Base-by-base conservation (phyloP, 30 jellyfish, hydroid and myxozoan genomes). In the Hydra vulgaris region DNA sequence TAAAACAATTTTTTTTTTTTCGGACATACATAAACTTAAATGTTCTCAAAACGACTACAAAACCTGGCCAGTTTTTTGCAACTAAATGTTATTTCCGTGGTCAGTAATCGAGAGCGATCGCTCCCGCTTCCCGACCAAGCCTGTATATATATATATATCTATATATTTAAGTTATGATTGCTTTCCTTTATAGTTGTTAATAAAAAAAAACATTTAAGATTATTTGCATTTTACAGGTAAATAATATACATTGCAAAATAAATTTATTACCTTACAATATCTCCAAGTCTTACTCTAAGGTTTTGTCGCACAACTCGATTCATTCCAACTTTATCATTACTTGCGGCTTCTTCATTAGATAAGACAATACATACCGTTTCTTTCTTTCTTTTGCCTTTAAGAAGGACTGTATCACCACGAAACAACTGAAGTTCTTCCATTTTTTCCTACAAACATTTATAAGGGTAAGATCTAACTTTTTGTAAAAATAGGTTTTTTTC, bases 371-470 rank as follows among this genome's bases (percentile, higher is more conserved):
- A 89, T 1, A 94, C 98, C 8, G 99, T 89, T 56, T 90, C 97
- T 66, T 86, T 86, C 73, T 96, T 82, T 27, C 96, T 26, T 84
- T 90, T 89, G 21, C 99, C 99, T 79, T 95, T 95, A 24, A 95
- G 87, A 15, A 95, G 87, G 54, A 95, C 97, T 18, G 96, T 89
- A 26, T 95, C 99, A 66, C 96, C 97, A 52, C 96, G 84, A 74
- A 95, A 89, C 66, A 95, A 89, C 83, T 95, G 97, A 67, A 95
- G 85, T 74, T 95, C 99, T 54, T 94, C 97, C 97, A 94, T 88
- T 81, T 94, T 94, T 24, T 95, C 94, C 99, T 94, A 70, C 20
- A 25, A 78, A 82, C 54, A 18, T 12, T 23, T 23, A 7, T 16
- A 25, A 78, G 27, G 61, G 23, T 8, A 78, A 0, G 83, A n/a